Base-by-base conservation (phyloP, 2,113 vertebrate genomes). In the Tyrannus savana region DNA sequence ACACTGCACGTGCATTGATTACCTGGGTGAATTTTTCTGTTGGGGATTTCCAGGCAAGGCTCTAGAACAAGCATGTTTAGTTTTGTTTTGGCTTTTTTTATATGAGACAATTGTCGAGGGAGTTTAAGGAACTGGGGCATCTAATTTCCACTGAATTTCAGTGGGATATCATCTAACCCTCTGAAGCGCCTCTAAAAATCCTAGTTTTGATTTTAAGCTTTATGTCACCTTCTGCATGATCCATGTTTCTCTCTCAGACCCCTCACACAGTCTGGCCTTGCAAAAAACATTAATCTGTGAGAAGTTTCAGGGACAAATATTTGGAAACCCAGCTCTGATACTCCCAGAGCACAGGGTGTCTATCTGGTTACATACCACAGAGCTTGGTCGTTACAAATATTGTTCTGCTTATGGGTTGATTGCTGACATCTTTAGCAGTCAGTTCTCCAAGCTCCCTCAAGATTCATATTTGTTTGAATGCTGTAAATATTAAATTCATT, bases 281-380 rank as follows among this genome's bases (percentile, higher is more conserved):
- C 42, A 86, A 68, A 89, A 69, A 64, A 0, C 12, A 31, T 41
- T 33, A 24, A 80, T 72, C 76, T 92, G 72, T 86, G 76, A 64
- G 77, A 94, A 92, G 73, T 37, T 95, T 87, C 71, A 59, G 80
- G 68, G 68, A 93, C 35, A 75, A 87, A 68, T 64, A 91, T 37
- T 94, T 93, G 68, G 67, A 93, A 91, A 85, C 42, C 50, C 24
- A 42, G 37, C 79, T 62, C 53, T 49, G 69, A 53, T 72, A 76
- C 15, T 94, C 84, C 63, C 81, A 75, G 90, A 84, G 82, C 46
- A 84, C 85, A 90, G 78, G 24, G 59, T 47, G 82, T 90, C 82
- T 64, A 33, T 62, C 73, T 90, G 72, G 68, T 42, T 69, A 37
- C 63, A 28, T 67, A 86, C 71, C 82, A 42, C 62, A 62, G 76